A percentile compares a stretch with the other conserved stretches of the same genome.
Conservation (phyloP, 2,888 invertebrate genomes). For the Nephrocerus scutellatus region DNA sequence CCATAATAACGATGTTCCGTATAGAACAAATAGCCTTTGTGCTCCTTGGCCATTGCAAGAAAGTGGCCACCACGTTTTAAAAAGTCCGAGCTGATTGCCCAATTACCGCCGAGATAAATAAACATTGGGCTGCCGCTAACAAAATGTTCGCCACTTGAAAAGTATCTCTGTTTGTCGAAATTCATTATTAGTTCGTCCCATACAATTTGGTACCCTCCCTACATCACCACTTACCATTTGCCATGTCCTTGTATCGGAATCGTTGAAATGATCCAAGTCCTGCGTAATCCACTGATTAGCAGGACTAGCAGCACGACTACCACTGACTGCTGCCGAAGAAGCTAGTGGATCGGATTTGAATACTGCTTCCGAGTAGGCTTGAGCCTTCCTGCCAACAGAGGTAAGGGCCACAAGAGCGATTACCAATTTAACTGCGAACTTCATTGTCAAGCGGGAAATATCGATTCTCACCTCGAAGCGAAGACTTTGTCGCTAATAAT, state of each 20-base stretch:
- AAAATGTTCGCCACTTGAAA: conserved; percentile 49
- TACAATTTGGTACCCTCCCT: conserved; percentile 21
- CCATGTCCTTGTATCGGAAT: conserved; percentile 50
- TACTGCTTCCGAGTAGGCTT: no score
- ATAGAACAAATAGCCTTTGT: conserved; percentile 61
- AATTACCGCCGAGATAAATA: conserved; percentile 65
- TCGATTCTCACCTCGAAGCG: no score
- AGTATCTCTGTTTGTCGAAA: conserved; percentile 46
- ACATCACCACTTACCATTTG: conserved; percentile 41
- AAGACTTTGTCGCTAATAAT: no score
- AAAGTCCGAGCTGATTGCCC: conserved; percentile 56
- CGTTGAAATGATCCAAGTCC: conserved; percentile 54
- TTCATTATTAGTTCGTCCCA: conserved; percentile 5
- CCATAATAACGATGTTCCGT: conserved; percentile 83
- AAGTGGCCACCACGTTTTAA: conserved; percentile 57
- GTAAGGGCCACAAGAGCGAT: no score
- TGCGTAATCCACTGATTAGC: conserved; percentile 51
- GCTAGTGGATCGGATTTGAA: no score
- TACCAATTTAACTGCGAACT: no score
- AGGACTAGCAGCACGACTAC: no score
- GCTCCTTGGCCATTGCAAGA: conserved; percentile 53
- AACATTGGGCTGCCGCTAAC: conserved; percentile 54
- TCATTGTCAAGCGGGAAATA: no score
- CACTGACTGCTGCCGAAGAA: no score
- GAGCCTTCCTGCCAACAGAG: no score